Evolutionary conservation across 2,797 vertebrate genomes (phyloP), one percentile per base, ranked within the genome.

Genomic region (Manis javanica): DNA sequence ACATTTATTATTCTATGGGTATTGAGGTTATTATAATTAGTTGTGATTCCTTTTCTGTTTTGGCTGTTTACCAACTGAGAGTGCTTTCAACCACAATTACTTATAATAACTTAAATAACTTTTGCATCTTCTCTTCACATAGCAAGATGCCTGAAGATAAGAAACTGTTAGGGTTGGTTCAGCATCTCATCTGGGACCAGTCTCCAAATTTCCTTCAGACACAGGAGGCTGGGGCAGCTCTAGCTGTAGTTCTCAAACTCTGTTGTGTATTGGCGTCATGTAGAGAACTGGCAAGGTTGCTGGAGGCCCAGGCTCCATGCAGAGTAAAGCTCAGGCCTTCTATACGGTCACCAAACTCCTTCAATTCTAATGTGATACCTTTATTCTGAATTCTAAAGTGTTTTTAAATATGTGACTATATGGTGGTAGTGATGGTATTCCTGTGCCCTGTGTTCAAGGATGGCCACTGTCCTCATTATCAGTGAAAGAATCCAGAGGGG

Each of bases 11-110:
- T 95, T 94, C 53, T 93, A 72, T 66, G 66, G n/a, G 49, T 68
- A 82, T 39, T 86, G 34, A 29, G 24, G 21, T 83, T 84, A 92
- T 23, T 92, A n/a, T 74, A 91, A 92, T 94, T 55, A 39, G 64
- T 59, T 89, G 51, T 91, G 69, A 89, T 93, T 91, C 29, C 24
- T 94, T 96, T 96, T 92, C 66, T 59, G 46, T 10, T 90, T 95
- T 91, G 61, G 24, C 21, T 85, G 2, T 90, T 23, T 88, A 82
- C 68, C 93, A 92, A 39, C 55, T 31, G 49, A 84, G 66, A 95
- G 63, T 77, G 37, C 42, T 96, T 89, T 94, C 31, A 82, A 92
- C 18, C 46, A 89, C 31, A 91, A 75, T 84, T 90, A 90, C 66
- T 95, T 92, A 88, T 1, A 86, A 59, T 92, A 75, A 92, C 14